A percentile compares a stretch with the other conserved stretches of the same genome.
phyloP scores from a whole-genome alignment of 2,888 invertebrate genomes.

The Spisula subtruncata region DNA sequence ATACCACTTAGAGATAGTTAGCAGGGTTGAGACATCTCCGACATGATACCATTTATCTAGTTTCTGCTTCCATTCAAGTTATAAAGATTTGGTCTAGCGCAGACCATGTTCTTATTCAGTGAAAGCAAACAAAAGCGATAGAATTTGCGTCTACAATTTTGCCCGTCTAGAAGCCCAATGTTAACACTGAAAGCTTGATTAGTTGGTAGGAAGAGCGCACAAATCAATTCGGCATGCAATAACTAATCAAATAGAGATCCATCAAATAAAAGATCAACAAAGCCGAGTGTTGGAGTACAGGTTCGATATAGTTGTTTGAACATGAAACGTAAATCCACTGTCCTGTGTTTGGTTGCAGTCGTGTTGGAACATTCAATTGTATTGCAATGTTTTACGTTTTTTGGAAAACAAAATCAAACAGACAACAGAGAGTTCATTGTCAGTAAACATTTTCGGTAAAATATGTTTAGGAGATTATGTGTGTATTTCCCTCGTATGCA shows the following conservation, averaged over 20 bases:
- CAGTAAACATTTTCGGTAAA: too few relatives aligned
- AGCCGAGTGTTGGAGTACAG: background rate
- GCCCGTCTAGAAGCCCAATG: background rate
- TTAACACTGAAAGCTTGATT: slow-evolving; percentile 9
- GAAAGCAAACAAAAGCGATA: background rate
- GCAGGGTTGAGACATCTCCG: too few relatives aligned
- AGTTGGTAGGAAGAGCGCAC: background rate
- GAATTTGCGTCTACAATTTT: background rate
- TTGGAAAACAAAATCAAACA: too few relatives aligned
- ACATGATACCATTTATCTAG: background rate
- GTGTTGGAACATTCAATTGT: background rate
- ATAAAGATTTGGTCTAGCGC: background rate
- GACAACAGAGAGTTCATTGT: too few relatives aligned
- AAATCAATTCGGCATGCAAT: background rate
- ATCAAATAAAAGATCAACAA: background rate
- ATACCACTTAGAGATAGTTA: background rate
- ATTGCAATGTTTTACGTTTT: too few relatives aligned
- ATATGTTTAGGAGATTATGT: too few relatives aligned
- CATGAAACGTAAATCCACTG: background rate
- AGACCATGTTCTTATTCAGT: background rate
- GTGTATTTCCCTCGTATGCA: too few relatives aligned
- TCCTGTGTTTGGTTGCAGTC: background rate
- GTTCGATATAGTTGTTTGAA: background rate
- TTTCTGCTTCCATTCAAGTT: background rate
- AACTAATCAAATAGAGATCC: background rate